phyloP scores from a whole-genome alignment of 2,113 vertebrate species.

The Baryphthengus martii region DNA sequence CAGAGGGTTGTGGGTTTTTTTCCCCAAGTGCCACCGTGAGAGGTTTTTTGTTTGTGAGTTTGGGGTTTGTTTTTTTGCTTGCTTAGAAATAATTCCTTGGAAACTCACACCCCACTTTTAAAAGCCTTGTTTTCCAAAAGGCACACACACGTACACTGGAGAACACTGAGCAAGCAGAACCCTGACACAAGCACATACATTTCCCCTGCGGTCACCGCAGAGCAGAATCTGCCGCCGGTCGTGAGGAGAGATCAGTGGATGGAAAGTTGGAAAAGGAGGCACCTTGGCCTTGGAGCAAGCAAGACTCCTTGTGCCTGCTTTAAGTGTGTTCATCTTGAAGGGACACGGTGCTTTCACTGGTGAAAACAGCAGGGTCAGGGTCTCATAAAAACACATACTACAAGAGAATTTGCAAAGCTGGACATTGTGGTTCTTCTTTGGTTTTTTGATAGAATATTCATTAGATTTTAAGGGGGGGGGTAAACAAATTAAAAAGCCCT shows the following conservation, averaged over 20 bases:
- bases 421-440: background rate
- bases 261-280: background rate
- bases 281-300: background rate
- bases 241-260: background rate
- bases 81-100: background rate
- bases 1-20: background rate
- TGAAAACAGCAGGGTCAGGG: background rate
- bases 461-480: background rate
- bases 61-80: background rate
- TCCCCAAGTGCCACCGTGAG: background rate
- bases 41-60: background rate
- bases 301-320: background rate
- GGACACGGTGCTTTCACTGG: background rate
- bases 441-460: fast-evolving
- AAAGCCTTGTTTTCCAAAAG: background rate
- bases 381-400: background rate
- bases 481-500: background rate
- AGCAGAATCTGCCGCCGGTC: background rate
- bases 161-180: background rate
- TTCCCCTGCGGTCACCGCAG: background rate
- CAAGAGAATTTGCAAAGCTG: background rate
- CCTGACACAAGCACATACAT: background rate
- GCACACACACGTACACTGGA: background rate
- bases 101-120: background rate
- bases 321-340: background rate